Evolutionary conservation across 2,113 vertebrate species (phyloP), one percentile per base, ranked within the genome.

Genomic region (Cephalopholis sonnerati): DNA sequence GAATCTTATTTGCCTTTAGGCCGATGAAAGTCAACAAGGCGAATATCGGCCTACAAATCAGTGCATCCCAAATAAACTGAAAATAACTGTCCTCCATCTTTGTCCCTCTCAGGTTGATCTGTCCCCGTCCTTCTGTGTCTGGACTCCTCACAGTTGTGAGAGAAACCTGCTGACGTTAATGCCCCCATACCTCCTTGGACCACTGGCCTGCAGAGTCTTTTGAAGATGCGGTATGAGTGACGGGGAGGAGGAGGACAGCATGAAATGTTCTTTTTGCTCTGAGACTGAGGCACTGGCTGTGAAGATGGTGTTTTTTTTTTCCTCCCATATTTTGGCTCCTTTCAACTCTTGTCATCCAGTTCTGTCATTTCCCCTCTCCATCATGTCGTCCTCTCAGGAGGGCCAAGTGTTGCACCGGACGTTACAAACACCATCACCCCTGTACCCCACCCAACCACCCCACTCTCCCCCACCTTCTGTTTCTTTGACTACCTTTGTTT

Each of bases 401-500:
- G 75, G 44, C 46, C 51, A 63, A 81, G 77, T 77, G 69, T 91
- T 84, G 27, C 82, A 87, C 77, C 50, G 64, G 80, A 90, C 72
- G 0, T 85, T 85, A 85, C 53, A 79, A 83, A 79, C 81, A 57
- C 80, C 86, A 71, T 77, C 84, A 71, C 68, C 57, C 32, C 44
- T 61, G 58, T 61, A 58, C 55, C 74, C 64, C 69, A 39, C 59
- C 55, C 46, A 27, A 16, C 57, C 59, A 62, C 48, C 16, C 50
- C 18, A 36, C 22, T 22, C 51, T 36, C 4, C 62, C 51, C 44
- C 53, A 59, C 39, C 62, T 83, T 84, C 81, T 90, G 81, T 92
- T 93, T 80, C 74, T 92, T 89, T 93, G 87, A 86, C 55, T 78
- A 85, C 89, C 78, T 92, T 94, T 93, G 87, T 86, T 92, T 94